A percentile compares a stretch with the other conserved stretches of the same genome.
These are phyloP conservation scores for Emydocephalus ijimae DNA, from an alignment of 2,113 vertebrate species.

Conservation along the genomic window DNA sequence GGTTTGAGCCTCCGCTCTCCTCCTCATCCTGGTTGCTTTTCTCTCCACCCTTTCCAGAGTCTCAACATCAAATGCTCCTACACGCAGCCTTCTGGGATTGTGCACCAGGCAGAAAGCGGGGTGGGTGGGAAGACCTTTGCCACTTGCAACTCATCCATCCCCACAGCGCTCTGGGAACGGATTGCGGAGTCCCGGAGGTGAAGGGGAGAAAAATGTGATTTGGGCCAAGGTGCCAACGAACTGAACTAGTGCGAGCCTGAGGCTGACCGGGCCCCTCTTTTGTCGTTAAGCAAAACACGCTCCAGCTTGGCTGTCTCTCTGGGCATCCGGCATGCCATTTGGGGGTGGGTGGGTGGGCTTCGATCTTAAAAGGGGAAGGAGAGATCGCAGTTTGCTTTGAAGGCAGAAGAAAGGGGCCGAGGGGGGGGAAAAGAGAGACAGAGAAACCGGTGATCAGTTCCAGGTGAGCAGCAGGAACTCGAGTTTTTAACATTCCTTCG, in stretches of 20 bases:
- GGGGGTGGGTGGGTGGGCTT: background rate
- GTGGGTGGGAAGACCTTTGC: too few relatives aligned
- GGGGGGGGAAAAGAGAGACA: background rate
- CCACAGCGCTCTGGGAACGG: too few relatives aligned
- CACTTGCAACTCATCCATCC: too few relatives aligned
- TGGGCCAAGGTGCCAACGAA: background rate
- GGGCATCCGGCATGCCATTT: constrained; percentile 28
- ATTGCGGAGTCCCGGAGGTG: background rate
- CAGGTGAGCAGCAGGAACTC: constrained; percentile 70
- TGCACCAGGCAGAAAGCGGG: background rate
- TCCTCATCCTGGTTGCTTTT: too few relatives aligned
- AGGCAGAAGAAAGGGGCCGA: background rate
- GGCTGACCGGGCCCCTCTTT: too few relatives aligned
- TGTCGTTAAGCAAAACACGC: background rate
- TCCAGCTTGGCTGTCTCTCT: background rate
- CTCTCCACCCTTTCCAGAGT: too few relatives aligned
- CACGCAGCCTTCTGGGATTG: too few relatives aligned
- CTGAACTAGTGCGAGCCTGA: accelerated
- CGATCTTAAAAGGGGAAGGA: constrained; percentile 17
- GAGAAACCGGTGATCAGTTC: constrained; percentile 61
- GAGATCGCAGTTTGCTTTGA: constrained; percentile 58
- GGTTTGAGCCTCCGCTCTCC: too few relatives aligned
- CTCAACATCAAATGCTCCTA: too few relatives aligned
- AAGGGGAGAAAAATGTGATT: background rate
- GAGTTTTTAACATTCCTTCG: constrained; percentile 68